Conservation (phyloP, 2,113 vertebrate species). For the Colius striatus region DNA sequence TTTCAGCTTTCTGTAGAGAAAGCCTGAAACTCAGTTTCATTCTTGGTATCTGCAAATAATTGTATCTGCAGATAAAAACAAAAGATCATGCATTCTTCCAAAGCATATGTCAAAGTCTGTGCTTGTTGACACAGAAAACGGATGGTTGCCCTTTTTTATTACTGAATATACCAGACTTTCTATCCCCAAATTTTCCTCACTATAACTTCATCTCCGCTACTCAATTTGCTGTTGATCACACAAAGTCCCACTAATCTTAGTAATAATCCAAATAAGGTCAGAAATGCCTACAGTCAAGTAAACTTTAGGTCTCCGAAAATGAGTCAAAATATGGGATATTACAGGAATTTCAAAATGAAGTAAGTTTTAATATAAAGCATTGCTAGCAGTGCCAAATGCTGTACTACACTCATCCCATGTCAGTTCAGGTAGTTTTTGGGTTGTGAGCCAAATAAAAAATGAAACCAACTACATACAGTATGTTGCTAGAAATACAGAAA, state of each 20-base stretch:
- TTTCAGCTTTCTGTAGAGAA: constrained; percentile 10
- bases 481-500: not conserved
- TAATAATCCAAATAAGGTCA: not conserved
- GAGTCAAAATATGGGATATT: not conserved
- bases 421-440: not conserved
- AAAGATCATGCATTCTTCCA: not conserved
- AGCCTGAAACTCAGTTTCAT: not conserved
- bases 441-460: not conserved
- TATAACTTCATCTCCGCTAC: not conserved
- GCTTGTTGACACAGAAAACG: not conserved
- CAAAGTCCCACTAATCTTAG: not conserved
- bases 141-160: not conserved
- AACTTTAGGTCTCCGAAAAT: constrained; percentile 4
- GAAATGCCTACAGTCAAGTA: constrained; percentile 9
- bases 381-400: not conserved
- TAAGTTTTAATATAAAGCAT: not conserved
- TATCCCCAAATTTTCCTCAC: not conserved
- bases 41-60: not conserved
- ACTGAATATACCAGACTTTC: not conserved
- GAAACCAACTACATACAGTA: not conserved
- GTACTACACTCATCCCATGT: not conserved
- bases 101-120: not conserved
- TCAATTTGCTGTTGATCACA: not conserved
- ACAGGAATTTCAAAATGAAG: not conserved
- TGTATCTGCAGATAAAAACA: not conserved